Base-by-base conservation (phyloP, 2,888 invertebrate species). In the Cetonia aurata region DNA sequence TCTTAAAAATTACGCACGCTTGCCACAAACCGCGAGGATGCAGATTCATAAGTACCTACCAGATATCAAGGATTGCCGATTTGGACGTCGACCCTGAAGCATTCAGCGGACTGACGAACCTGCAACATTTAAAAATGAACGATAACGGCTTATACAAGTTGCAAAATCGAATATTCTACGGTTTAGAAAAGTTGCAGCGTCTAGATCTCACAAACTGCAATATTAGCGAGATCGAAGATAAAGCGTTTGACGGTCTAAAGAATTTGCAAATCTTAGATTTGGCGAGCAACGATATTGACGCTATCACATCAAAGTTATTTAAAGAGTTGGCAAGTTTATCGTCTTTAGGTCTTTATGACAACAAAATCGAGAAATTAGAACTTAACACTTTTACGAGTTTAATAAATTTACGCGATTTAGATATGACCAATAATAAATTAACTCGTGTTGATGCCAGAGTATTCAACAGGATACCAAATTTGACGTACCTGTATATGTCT, bases 281-380 rank as follows among this genome's bases (percentile, higher is more conserved):
- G 31, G 74, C 73, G 6, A 72, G 75, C 31, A 78, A 78, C 59
- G 72, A 72, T 25, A 73, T 78, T 19, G 73, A 72, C 52, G 33
- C 57, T 0, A 69, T 77, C 46, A 66, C 72, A 3, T 25, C 69
- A 3, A 56, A 69, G 9, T 52, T 72, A 1, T 76, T 78, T 46
- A 56, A 67, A 37, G 46, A 67, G 12, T 56, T 75, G 25, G 65
- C 48, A 13, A 74, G 72, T 42, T 60, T 78, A 33, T 67, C 67
- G 3, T 76, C 76, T 53, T 70, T 78, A 10, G 71, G 71, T 66
- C 66, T 78, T 62, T 74, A 77, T 56, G 69, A 76, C 42, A 77
- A 76, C 46, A 72, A 74, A 9, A 75, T 77, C 17, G 74, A 68
- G n/a, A 72, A 71, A 48, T 65, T 77, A 3, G 71, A 75, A 9